Base-by-base conservation (phyloP, 2,888 invertebrate genomes). In the Drosophila prolongata region DNA sequence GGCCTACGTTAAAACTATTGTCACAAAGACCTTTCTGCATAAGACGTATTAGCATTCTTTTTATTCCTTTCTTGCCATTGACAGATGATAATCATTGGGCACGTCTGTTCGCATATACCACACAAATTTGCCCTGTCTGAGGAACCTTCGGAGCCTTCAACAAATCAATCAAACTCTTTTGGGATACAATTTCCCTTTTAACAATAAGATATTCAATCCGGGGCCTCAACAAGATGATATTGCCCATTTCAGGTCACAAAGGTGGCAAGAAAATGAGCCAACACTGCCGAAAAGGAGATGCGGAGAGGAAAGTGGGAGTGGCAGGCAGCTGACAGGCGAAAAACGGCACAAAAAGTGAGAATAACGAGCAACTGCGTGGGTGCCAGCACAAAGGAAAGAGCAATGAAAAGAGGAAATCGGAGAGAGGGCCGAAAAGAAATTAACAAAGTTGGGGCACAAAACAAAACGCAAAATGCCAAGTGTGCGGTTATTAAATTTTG, bases 401-500 rank as follows among this genome's bases (percentile, higher is more conserved):
- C 56, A 47, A 40, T 52, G 58, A 59, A 59, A n/a, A 37, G 16
- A 58, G 37, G 52, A 24, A 35, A n/a, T 10, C 37, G 6, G 43
- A 59, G 47, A 44, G 56, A 14, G 50, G 69, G 34, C 40, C 14
- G 27, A 69, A 49, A 35, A 52, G 55, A 66, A 79, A 76, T 76
- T 70, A 70, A 67, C 47, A 59, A 66, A 68, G 55, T 46, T 52
- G 40, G n/a, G 13, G 27, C 50, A 55, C 52, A 53, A 83, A 74
- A 62, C 62, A 70, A 54, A 80, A 56, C 53, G 47, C 56, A 70
- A 82, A 76, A 55, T 42, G 55, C 53, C 77, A 75, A 71, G 52
- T 73, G 56, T 73, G 72, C 65, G 59, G 66, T 62, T 75, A 75
- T 78, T 67, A 75, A 80, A 77, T 67, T 86, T 75, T 72, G 60